Base-by-base conservation (phyloP, 2,888 invertebrate genomes). In the Drosophila ustulata region DNA sequence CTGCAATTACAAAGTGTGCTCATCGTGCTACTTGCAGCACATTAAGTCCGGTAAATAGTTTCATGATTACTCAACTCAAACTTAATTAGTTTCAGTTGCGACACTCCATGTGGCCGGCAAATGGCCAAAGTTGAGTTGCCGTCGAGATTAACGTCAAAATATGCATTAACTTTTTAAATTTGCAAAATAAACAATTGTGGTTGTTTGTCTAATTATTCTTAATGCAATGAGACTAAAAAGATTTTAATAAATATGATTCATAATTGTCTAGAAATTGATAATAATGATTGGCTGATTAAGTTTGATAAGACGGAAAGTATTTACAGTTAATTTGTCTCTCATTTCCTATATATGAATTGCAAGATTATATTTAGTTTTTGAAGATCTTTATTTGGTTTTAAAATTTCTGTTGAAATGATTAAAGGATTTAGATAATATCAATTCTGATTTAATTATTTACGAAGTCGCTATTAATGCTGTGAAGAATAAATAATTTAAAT, bases 61-160 rank as follows among this genome's bases (percentile, higher is more conserved):
- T 43, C n/a, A 43, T 45, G 13, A 34, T 55, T 45, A 45, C 45
- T 46, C 30, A 51, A 25, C 45, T 30, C 37, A 34, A 47, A 46
- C 45, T 65, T 81, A 77, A 68, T 77, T 77, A 64, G 53, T 41
- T 39, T 25, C 32, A 37, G 37, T 68, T 53, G 34, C 65, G 37
- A 18, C n/a, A 32, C 39, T 18, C 18, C 18, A 18, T 30, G 13
- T 13, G 52, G 13, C 39, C 8, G 9, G 9, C 25, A 18, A 52
- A 41, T 41, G 34, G 23, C 25, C 9, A 18, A 11, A 18, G 18
- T 18, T 41, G 11, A 50, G 11, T 34, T 13, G 18, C 4, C 13
- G 39, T 39, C 13, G 39, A 39, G 13, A 13, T 13, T 13, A 8
- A 39, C 39, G 13, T 13, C 39, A 39, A 39, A n/a, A 39, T 18